Evolutionary conservation across 1,140 invertebrate genomes (phyloP), one percentile per base, ranked within the genome.

Genomic region (Cherax quadricarinatus): DNA sequence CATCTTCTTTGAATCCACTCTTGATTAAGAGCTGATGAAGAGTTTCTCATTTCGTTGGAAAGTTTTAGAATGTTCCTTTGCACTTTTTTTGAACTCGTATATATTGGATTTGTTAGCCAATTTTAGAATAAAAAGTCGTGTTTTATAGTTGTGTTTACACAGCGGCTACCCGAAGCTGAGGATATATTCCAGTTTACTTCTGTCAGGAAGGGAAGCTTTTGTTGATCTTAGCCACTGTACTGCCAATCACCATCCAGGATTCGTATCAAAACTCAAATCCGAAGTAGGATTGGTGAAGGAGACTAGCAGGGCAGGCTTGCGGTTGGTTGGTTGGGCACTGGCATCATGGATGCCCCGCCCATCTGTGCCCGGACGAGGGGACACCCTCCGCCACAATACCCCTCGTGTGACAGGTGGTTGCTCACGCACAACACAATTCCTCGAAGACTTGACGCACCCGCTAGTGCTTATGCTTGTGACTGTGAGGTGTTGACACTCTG

Each of bases 391-490:
- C 51, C 85, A 87, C 85, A 73, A 75, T 75, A 86, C 62, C 62
- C 73, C 85, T 75, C 60, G 30, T 9, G 48, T 73, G 84, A 70
- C 84, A 62, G 84, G 85, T 87, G 85, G 85, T 87, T 78, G 4
- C 70, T 48, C 48, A 30, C 70, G n/a, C 16, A 4, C 41, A 48
- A 51, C 79, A 18, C 21, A 30, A 18, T 81, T 81, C 79, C 48
- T 14, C 48, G 48, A 24, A 81, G 48, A 75, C n/a, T 73, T 30
- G 48, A 24, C 84, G 24, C 30, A 9, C 30, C 18, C 83, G 57
- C 83, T 85, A 49, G 83, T 70, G 83, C 83, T 49, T 41, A 30
- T 1, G 24, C 62, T 24, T 9, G 70, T 84, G 57, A 16, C 30
- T 62, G 49, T n/a, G 57, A 70, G 57, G 57, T 85, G 24, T 48